Evolutionary conservation across 2,888 invertebrate genomes (phyloP), one percentile per base, ranked within the genome.

Genomic region (Metalampra italica): DNA sequence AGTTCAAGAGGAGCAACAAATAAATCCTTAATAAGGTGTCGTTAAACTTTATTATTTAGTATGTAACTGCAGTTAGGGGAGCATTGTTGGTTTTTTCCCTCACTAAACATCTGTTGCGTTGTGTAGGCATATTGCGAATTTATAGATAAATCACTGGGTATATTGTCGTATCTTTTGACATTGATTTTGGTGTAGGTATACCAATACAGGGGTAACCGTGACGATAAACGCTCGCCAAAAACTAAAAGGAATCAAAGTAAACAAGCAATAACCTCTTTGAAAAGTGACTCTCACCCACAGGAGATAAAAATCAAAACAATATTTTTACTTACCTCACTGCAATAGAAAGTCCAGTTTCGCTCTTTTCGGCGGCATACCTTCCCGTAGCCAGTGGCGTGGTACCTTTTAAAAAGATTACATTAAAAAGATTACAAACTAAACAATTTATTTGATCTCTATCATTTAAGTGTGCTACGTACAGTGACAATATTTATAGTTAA

Each of bases 1-100:
- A n/a, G n/a, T 36, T 36, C n/a, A 7, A 36, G 36, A 39, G 15
- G 66, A 68, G 74, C 76, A 78, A 85, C 83, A 83, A 84, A 88
- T 89, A 89, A 83, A 88, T 86, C 76, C 78, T 81, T 88, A 87
- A 86, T 88, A 87, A 84, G 84, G 85, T 80, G 81, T 82, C 82
- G 77, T 82, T 81, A 80, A 77, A 78, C 59, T 79, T 79, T 82
- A 82, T 81, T 80, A 82, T 82, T 79, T 79, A 77, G 78, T 82
- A 70, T 76, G 75, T 77, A 79, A 76, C 81, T 82, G 81, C 82
- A 84, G 84, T 87, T 83, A 84, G 54, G 61, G 62, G 65, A n/a
- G n/a, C 65, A 82, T 88, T 88, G 84, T 86, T 71, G 49, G 55
- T 71, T 81, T 83, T 81, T 82, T 75, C 63, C 64, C 43, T 66